Conservation (phyloP, 2,888 invertebrate genomes). For the Endotricha flammealis region DNA sequence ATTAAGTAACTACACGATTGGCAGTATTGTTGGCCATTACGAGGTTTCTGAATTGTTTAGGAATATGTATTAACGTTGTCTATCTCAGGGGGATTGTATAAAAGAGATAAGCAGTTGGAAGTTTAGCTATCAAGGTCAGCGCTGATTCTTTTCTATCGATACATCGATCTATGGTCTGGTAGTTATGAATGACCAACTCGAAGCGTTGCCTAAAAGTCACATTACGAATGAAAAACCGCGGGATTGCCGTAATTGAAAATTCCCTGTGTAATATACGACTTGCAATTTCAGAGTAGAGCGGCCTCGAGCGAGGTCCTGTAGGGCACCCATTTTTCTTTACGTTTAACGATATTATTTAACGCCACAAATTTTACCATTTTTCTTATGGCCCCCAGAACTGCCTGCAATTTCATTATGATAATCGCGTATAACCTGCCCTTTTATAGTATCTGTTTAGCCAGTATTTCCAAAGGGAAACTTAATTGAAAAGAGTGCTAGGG, state of each 20-base stretch:
- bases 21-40: too few relatives aligned
- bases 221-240: conserved; percentile 77
- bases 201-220: conserved; percentile 71
- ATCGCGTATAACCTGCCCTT: conserved; percentile 58
- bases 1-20: too few relatives aligned
- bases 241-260: conserved; percentile 77
- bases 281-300: conserved; percentile 67
- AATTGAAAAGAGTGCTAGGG: conserved; percentile 13
- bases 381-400: conserved; percentile 55
- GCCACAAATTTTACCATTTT: conserved; percentile 73
- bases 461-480: conserved; percentile 6
- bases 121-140: too few relatives aligned
- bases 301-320: conserved; percentile 46
- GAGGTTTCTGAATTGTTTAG: too few relatives aligned
- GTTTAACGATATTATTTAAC: conserved; percentile 75
- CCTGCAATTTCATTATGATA: conserved; percentile 73
- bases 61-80: too few relatives aligned
- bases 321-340: conserved; percentile 68
- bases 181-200: conserved; percentile 64
- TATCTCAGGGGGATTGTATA: too few relatives aligned
- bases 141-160: too few relatives aligned
- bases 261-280: conserved; percentile 75
- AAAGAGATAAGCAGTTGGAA: too few relatives aligned
- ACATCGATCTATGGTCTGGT: conserved; percentile 28
- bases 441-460: conserved; percentile 20